Evolutionary conservation across 2,888 invertebrate species (phyloP), one percentile per base, ranked within the genome.

Genomic region (Pimpla rufipes): DNA sequence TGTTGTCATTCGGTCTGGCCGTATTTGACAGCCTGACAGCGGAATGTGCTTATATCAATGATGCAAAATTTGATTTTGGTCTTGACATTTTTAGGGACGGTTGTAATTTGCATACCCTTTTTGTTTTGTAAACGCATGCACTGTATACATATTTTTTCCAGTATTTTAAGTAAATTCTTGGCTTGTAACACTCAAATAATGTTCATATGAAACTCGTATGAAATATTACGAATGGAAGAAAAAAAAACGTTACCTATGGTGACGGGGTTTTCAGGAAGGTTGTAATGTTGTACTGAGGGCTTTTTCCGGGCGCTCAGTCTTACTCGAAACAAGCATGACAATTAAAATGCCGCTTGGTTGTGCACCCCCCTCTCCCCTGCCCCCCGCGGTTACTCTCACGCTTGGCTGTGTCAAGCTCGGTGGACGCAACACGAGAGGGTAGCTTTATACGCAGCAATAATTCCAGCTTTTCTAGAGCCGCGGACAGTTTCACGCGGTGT

Each of bases 381-480:
- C n/a, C n/a, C 52, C 52, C 23, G 68, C 62, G 35, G 45, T 62
- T 68, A 62, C 67, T 75, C 57, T 45, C 76, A 37, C 68, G 42
- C 62, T 64, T 23, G 35, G n/a, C n/a, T 52, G 59, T 23, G 7
- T 66, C 21, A 7, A 13, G 40, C 18, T 1, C 13, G 45, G 66
- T 45, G 42, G 42, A 66, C 21, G 66, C 42, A 42, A 66, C 66
- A 42, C 57, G 13, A 23, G 23, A 18, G 57, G 35, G 62, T 64
- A 71, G 67, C 75, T 83, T 79, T 77, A 83, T 76, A 75, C 79
- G 62, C 71, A 42, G 79, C 83, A 71, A 83, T 83, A 83, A 79
- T 79, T 83, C 29, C 71, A 79, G 83, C 83, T 83, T 83, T 83
- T 73, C 79, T 35, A 73, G 52, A 42, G 71, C n/a, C 52, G 79